These are phyloP conservation scores for Lasioglossum vierecki DNA, from an alignment of 2,888 invertebrate species.

Conservation along the genomic window DNA sequence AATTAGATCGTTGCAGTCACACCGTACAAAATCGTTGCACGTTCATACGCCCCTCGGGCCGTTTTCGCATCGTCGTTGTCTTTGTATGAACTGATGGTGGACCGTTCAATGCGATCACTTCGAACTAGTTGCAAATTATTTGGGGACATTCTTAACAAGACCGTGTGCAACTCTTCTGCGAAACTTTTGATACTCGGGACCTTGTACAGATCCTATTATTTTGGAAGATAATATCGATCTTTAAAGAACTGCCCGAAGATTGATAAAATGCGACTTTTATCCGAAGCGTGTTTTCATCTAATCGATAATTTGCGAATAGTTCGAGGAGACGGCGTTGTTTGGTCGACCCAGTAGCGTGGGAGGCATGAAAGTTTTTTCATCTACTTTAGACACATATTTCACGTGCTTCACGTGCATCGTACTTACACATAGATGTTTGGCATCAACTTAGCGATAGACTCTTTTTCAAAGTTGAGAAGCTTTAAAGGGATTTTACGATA, in stretches of 20 bases:
- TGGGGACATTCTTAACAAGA: background rate
- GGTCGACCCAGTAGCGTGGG: background rate
- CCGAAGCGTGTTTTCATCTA: background rate
- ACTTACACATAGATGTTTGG: constrained; percentile 35
- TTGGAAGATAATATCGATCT: background rate
- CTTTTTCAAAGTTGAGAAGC: constrained; percentile 35
- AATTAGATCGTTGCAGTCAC: constrained; percentile 30
- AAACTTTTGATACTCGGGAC: background rate
- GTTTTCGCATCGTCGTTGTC: constrained; percentile 41
- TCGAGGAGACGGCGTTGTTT: background rate
- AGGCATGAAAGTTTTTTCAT: constrained; percentile 28
- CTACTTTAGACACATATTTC: constrained; percentile 29
- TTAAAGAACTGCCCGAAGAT: background rate
- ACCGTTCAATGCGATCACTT: background rate
- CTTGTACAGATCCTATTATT: no score
- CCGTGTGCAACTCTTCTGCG: background rate
- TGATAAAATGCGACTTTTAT: background rate
- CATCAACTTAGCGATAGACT: constrained; percentile 42
- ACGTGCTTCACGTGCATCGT: constrained; percentile 24
- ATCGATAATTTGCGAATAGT: background rate
- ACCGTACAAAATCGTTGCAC: constrained; percentile 48
- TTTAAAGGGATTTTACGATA: constrained; percentile 41
- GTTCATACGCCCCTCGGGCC: constrained; percentile 25
- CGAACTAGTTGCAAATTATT: background rate
- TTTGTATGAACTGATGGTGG: background rate